These are phyloP conservation scores for Leptodactylus fuscus DNA, from an alignment of 2,113 vertebrate species.

Conservation along the genomic window DNA sequence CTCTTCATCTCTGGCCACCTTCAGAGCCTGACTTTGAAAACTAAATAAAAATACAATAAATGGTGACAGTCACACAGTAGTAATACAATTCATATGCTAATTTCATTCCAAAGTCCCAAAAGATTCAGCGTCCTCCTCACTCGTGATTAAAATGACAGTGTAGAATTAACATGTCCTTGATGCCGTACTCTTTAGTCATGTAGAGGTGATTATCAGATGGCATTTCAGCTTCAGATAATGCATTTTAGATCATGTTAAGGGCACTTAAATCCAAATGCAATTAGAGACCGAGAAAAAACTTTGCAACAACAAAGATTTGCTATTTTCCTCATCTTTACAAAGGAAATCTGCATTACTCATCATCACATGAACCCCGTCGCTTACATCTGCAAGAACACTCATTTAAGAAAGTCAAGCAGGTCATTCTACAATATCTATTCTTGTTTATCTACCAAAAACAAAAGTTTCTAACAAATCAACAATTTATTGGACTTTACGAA, in stretches of 20 bases:
- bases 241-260: constrained; percentile 24
- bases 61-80: background rate
- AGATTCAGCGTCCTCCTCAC: constrained; percentile 7
- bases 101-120: background rate
- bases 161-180: constrained; percentile 41
- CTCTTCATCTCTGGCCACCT: background rate
- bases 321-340: constrained; percentile 7
- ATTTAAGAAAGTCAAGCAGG: background rate
- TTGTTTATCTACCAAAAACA: background rate
- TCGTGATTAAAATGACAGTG: constrained; percentile 25
- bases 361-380: background rate
- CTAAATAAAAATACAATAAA: constrained; percentile 14
- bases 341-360: constrained; percentile 10
- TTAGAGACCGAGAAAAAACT: background rate
- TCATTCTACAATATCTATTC: background rate
- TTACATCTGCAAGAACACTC: background rate
- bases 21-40: background rate
- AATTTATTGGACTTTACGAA: background rate
- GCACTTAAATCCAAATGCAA: constrained; percentile 33
- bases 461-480: background rate
- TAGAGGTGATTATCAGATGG: constrained; percentile 32
- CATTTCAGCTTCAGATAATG: constrained; percentile 39
- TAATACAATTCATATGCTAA: constrained; percentile 20
- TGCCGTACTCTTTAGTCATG: background rate
- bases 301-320: constrained; percentile 8